A percentile compares a stretch with the other conserved stretches of the same genome.
Conservation (phyloP, 2,888 invertebrate species). For the Agrochola macilenta region DNA sequence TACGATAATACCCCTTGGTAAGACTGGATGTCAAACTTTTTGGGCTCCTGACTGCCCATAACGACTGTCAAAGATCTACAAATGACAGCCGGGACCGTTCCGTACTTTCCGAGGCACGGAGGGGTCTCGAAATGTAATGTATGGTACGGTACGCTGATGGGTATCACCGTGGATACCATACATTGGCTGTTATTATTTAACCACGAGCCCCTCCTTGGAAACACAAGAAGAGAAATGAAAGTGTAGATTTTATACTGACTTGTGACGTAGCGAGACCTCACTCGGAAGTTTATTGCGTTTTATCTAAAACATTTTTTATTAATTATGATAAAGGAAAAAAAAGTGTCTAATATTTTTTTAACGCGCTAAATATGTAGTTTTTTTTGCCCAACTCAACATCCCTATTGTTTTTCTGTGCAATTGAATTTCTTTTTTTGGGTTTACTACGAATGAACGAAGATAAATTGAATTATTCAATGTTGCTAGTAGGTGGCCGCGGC, state of each 20-base stretch:
- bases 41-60: not conserved
- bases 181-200: not conserved
- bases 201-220: not conserved
- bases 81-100: not conserved
- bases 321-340: not conserved
- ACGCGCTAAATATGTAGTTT: not conserved
- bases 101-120: not conserved
- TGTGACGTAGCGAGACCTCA: too few species aligned
- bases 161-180: too few species aligned
- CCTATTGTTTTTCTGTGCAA: constrained; percentile 11
- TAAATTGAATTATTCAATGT: constrained; percentile 26
- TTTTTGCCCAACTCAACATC: too few species aligned
- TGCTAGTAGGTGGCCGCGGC: not conserved
- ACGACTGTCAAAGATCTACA: not conserved
- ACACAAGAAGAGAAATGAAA: too few species aligned
- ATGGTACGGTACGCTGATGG: too few species aligned
- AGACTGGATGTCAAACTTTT: not conserved
- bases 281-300: too few species aligned
- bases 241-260: too few species aligned
- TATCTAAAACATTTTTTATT: too few species aligned
- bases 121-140: not conserved
- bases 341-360: not conserved
- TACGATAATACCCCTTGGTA: not conserved
- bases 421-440: constrained; percentile 3
- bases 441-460: not conserved